These are phyloP conservation scores for Calephelis perditalis DNA, from an alignment of 2,888 invertebrate genomes.

Conservation along the genomic window DNA sequence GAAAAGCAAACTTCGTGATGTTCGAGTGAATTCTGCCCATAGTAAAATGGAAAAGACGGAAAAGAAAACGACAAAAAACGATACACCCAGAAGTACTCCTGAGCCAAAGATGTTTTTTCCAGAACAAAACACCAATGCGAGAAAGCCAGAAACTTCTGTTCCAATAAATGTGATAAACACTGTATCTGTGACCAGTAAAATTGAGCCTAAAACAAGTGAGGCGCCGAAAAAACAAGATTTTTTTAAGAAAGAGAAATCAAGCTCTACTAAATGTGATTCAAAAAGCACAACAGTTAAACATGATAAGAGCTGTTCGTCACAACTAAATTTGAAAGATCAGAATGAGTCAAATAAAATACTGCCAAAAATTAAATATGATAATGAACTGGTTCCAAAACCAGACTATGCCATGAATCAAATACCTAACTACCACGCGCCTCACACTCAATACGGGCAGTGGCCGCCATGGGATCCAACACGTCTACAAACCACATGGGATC, in stretches of 20 bases:
- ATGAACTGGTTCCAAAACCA: constrained; percentile 75
- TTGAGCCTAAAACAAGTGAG: constrained; percentile 57
- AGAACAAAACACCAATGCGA: constrained; percentile 49
- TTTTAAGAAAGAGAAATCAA: constrained; percentile 73
- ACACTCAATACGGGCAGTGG: constrained; percentile 70
- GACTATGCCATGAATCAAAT: constrained; percentile 82
- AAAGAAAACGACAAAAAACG: constrained; percentile 57
- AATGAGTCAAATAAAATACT: constrained; percentile 75
- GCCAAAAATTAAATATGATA: constrained; percentile 72
- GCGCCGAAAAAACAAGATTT: constrained; percentile 71
- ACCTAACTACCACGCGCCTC: constrained; percentile 81
- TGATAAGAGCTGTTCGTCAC: constrained; percentile 61
- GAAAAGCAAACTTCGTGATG: constrained; percentile 67
- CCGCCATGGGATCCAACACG: constrained; percentile 78
- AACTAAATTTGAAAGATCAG: constrained; percentile 61
- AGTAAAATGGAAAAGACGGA: constrained; percentile 68
- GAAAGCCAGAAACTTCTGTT: constrained; percentile 68
- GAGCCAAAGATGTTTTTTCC: constrained; percentile 72
- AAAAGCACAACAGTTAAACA: constrained; percentile 63
- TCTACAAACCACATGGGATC: constrained; percentile 74
- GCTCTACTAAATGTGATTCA: constrained; percentile 51
- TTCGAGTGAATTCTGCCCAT: constrained; percentile 70
- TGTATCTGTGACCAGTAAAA: constrained; percentile 52
- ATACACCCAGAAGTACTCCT: constrained; percentile 61
- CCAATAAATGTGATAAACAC: constrained; percentile 69